These are phyloP conservation scores for Philopedon plagiatum DNA, from an alignment of 2,888 invertebrate species.

Conservation along the genomic window DNA sequence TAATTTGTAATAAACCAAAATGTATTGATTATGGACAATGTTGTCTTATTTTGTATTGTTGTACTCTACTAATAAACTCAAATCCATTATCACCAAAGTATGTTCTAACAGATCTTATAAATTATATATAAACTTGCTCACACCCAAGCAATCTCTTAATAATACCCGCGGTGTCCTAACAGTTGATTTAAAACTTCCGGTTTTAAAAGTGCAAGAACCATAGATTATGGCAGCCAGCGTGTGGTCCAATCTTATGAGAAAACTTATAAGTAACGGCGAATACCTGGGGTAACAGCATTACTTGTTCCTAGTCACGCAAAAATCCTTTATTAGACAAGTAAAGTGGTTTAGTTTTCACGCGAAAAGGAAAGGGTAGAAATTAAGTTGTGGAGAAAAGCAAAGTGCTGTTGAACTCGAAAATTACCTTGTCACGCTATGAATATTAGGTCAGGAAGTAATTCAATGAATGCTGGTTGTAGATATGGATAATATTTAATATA, in stretches of 20 bases:
- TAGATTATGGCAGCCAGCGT: slow-evolving; percentile 43
- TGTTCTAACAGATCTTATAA: too few relatives aligned
- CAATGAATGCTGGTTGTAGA: too few relatives aligned
- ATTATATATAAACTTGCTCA: slow-evolving; percentile 9
- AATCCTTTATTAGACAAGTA: slow-evolving; percentile 17
- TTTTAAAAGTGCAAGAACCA: slow-evolving; percentile 36
- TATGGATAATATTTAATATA: too few relatives aligned
- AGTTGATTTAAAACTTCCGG: slow-evolving; percentile 46
- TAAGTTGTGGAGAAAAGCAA: not conserved
- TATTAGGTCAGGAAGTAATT: not conserved
- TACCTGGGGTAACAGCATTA: slow-evolving; percentile 36
- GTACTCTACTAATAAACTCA: too few relatives aligned
- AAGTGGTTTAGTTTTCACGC: slow-evolving; percentile 7
- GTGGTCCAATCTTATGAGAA: slow-evolving; percentile 54
- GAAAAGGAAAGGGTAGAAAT: slow-evolving; percentile 4
- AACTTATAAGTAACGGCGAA: slow-evolving; percentile 54
- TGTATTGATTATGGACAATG: too few relatives aligned
- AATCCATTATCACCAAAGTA: too few relatives aligned
- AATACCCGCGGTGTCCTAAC: slow-evolving; percentile 11
- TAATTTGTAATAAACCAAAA: too few relatives aligned
- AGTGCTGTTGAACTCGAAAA: not conserved
- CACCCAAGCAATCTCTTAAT: slow-evolving; percentile 13
- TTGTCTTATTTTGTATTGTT: too few relatives aligned
- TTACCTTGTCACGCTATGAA: slow-evolving; percentile 4
- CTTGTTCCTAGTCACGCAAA: slow-evolving; percentile 20